Percentiles rank a stretch among this genome's conserved stretches.
Conservation (phyloP, 2,113 vertebrate species). For the Maccullochella peelii region DNA sequence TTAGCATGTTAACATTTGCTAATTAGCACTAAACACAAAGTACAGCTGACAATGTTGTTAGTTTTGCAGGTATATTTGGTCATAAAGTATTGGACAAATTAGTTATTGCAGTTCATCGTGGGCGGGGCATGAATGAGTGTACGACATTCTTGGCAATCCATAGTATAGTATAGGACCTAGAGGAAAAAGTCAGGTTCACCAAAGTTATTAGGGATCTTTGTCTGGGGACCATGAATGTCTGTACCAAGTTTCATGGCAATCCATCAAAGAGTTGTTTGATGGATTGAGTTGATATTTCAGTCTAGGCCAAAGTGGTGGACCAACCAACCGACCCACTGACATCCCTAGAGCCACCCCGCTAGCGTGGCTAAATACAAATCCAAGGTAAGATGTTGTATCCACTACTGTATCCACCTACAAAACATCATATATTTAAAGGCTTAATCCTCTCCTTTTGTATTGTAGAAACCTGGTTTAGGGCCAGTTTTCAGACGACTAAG, state of each 20-base stretch:
- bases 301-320: background rate
- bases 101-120: background rate
- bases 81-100: background rate
- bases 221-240: background rate
- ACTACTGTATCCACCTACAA: background rate
- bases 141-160: background rate
- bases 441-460: background rate
- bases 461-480: background rate
- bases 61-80: background rate
- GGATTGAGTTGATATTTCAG: background rate
- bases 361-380: background rate
- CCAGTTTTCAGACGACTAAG: background rate
- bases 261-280: background rate
- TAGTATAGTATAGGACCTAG: background rate
- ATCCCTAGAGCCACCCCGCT: background rate
- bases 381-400: background rate
- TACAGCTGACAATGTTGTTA: background rate
- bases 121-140: background rate
- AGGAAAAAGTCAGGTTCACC: background rate
- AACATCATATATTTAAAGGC: background rate
- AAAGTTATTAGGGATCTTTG: background rate
- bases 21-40: background rate
- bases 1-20: too few relatives aligned
- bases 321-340: background rate
- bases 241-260: background rate